Evolutionary conservation across 30 jellyfish, hydroid and myxozoan genomes (phyloP), one percentile per base, ranked within the genome.

Genomic region (Aurelia coerulea): DNA sequence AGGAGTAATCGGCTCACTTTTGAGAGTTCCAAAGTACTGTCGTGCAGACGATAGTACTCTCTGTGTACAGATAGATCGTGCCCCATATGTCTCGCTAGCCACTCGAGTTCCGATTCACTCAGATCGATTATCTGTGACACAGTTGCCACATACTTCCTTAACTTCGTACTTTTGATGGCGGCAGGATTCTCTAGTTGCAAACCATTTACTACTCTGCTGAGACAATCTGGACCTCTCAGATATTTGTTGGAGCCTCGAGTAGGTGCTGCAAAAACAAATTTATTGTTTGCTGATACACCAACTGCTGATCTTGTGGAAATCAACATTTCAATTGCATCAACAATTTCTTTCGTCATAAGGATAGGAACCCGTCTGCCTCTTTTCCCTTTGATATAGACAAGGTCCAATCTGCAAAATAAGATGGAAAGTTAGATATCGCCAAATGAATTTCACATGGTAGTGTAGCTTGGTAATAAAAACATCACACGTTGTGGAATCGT

Each of bases 61-160:
- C 90, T 62, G 73, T 86, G 95, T n/a, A 74, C 95, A 13, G 88
- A 74, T 16, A 86, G 54, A 73, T 86, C 90, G 53, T 86, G 95
- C 73, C 90, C 95, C 83, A 86, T 65, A 68, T 86, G 95, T 46
- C 59, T 75, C 33, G 95, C 95, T 58, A 86, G 59, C 85, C 95
- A 86, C 14, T 73, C 90, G 65, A 74, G 70, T 37, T 86, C 95
- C 16, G 74, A 54, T 42, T 68, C 72, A 42, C 74, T 54, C 69
- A 86, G 85, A 86, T 86, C 90, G 35, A 73, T 75, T 37, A 86
- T 76, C 80, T 86, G 90, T 31, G 95, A 74, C 15, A 86, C 90
- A 10, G 90, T 86, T 32, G 95, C 90, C 52, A 84, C 79, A 73
- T 29, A 86, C 75, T 74, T 86, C 70, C 90, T 64, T 14, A 86